A percentile compares a stretch with the other conserved stretches of the same genome.
Conservation (phyloP, 2,113 vertebrate species). For the Heterocephalus glaber region DNA sequence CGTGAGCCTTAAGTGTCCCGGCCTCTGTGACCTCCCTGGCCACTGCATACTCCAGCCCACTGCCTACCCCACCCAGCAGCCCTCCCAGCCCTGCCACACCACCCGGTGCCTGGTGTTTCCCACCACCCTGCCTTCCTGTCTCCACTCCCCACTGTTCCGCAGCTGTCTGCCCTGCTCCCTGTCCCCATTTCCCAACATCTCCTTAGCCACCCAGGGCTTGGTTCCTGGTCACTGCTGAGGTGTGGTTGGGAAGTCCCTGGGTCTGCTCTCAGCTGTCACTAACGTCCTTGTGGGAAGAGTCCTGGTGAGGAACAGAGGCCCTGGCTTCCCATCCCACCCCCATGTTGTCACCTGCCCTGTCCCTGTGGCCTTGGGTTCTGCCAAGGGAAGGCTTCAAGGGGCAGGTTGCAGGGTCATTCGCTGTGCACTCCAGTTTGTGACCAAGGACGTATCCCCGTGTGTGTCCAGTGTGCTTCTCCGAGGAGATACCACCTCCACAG, state of each 20-base stretch:
- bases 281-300: too few species aligned
- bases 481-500: background rate
- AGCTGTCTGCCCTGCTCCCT: fast-evolving
- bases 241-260: too few species aligned
- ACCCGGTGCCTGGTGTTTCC: background rate
- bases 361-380: background rate
- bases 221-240: background rate
- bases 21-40: background rate
- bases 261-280: background rate
- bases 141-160: too few species aligned
- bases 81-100: background rate
- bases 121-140: background rate
- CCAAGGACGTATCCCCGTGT: background rate
- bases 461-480: background rate
- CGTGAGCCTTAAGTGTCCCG: background rate
- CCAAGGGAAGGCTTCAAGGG: background rate
- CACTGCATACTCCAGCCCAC: background rate
- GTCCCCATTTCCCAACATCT: background rate
- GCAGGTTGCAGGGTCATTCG: background rate
- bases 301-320: background rate
- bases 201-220: background rate
- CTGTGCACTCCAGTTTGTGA: background rate
- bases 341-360: background rate
- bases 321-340: too few species aligned
- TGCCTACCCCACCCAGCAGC: background rate